Conservation (phyloP, 2,113 vertebrate species). For the Myotis lucifugus region DNA sequence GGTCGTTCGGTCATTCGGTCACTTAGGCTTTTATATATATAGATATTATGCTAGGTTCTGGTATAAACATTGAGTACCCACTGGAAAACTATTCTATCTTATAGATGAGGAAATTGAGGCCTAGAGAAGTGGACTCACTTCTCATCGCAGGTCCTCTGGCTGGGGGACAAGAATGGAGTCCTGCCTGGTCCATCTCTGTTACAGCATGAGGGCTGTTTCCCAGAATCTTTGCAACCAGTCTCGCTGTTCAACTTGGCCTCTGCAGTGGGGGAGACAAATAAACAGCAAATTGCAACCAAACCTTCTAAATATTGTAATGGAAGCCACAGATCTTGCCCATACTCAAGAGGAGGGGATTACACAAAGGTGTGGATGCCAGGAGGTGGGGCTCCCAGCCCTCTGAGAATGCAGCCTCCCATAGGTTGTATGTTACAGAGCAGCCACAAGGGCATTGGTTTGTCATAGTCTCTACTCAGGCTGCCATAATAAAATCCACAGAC, state of each 20-base stretch:
- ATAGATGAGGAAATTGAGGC: not conserved
- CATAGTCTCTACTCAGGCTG: not conserved
- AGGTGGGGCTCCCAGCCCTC: not conserved
- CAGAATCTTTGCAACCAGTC: not conserved
- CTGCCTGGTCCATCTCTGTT: not conserved
- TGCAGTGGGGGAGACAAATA: not conserved
- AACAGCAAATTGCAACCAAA: not conserved
- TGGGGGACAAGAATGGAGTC: not conserved
- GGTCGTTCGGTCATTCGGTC: too few relatives aligned
- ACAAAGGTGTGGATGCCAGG: not conserved
- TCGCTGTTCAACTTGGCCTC: not conserved
- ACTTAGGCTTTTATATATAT: not conserved
- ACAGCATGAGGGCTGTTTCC: not conserved
- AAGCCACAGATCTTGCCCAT: not conserved
- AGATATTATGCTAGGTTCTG: not conserved
- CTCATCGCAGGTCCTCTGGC: not conserved
- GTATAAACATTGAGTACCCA: not conserved
- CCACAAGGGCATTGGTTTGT: not conserved
- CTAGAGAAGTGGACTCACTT: not conserved
- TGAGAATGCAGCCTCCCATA: not conserved
- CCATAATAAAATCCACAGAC: not conserved
- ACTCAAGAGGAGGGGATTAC: not conserved
- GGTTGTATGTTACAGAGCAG: not conserved
- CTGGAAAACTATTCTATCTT: not conserved
- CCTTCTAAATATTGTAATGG: not conserved